Evolutionary conservation across 1,140 invertebrate genomes (phyloP), one percentile per base, ranked within the genome.

Genomic region (Tachypleus tridentatus): DNA sequence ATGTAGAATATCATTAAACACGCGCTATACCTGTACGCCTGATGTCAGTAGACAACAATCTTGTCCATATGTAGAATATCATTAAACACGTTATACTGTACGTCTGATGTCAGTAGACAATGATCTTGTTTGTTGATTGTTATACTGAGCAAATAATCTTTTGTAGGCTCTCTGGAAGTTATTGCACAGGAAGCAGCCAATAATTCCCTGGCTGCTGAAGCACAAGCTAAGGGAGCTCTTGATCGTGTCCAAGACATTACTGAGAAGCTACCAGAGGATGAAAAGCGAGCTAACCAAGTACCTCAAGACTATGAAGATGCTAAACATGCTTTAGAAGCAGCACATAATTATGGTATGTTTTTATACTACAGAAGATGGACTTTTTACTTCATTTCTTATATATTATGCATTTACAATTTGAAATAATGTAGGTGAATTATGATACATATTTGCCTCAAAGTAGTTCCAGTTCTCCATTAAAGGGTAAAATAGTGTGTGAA

Each of bases 271-370:
- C 82, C 83, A 0, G 76, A 81, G 47, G 82, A 87, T 70, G 72
- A 85, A 6, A 80, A 81, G 4, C 79, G 79, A 71, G 82, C 88
- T 0, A 82, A 84, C 67, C 77, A 85, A 59, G 77, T 93, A 49
- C 84, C 86, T 0, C 86, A 85, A 67, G n/a, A n/a, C 53, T 78
- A 85, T 3, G 83, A 86, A 48, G 84, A 87, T 53, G 83, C 84
- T 0, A 82, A 83, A 51, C 85, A 87, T 62, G 83, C 86, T 70
- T 81, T 86, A 2, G 80, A 81, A 2, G 84, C 85, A 65, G 81
- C 85, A 2, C 80, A 84, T 60, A 85, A 82, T 59, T 84, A 90
- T 72, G 71, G 82, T 84, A 74, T 75, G 76, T 11, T 6, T 7
- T 58, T 7, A 49, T 49, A 52, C 7, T 62, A 7, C 7, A 53